Evolutionary conservation across 2,113 vertebrate species (phyloP).

Genomic region (Mola mola): DNA sequence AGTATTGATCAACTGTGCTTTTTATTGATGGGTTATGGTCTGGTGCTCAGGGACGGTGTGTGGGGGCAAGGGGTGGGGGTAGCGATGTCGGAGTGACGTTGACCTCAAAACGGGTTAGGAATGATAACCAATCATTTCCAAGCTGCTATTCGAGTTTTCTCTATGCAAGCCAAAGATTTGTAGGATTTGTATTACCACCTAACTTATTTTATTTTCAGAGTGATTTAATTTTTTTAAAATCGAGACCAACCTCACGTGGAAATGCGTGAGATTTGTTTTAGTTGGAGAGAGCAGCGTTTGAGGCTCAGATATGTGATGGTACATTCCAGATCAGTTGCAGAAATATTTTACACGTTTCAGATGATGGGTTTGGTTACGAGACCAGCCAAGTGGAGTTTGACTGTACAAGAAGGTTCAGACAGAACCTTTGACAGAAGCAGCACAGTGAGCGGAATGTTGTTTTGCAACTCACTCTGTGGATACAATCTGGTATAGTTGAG

Average conservation of each 20-base stretch:
- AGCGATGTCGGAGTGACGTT: too few species aligned
- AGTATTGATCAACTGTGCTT: too few species aligned
- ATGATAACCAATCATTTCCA: not conserved
- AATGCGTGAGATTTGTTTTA: not conserved
- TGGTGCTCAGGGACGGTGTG: conserved; percentile 31
- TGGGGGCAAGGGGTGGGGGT: too few species aligned
- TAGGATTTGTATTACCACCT: conserved; percentile 1
- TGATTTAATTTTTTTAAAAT: conserved; percentile 20
- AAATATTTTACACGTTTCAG: not conserved
- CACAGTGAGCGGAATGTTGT: not conserved
- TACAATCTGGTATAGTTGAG: too few species aligned
- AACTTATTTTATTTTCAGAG: conserved; percentile 14
- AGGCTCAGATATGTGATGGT: conserved; percentile 27
- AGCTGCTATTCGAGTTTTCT: conserved; percentile 19
- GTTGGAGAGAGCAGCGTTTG: not conserved
- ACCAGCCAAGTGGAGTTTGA: not conserved
- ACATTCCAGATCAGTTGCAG: conserved; percentile 12
- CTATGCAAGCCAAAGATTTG: conserved; percentile 55
- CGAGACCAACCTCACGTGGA: not conserved
- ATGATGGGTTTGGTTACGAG: too few species aligned
- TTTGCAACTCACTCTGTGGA: not conserved
- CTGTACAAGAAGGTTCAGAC: not conserved
- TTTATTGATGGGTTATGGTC: conserved; percentile 20
- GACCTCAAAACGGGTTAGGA: not conserved
- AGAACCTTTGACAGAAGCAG: not conserved